Percentiles rank a stretch among this genome's conserved stretches.
Evolutionary conservation across 1,140 invertebrate species (phyloP).

Genomic region (Drosophila teissieri): DNA sequence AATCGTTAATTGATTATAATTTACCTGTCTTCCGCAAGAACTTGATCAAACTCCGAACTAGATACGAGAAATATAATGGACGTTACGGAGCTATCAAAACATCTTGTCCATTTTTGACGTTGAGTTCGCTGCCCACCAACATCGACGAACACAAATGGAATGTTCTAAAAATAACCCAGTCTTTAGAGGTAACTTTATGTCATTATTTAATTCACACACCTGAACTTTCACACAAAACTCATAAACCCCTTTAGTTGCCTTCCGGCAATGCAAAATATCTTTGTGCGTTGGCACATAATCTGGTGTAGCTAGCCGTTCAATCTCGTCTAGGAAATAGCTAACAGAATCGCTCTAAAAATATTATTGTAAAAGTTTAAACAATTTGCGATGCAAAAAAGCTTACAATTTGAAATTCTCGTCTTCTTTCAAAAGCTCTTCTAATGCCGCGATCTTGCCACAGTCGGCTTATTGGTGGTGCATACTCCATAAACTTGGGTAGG

Average conservation of each 20-base stretch:
- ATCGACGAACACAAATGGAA: conserved; percentile 98
- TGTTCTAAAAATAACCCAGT: conserved; percentile 87
- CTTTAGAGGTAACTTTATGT: background rate
- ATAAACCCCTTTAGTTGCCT: conserved; percentile 98
- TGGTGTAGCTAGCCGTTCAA: conserved; percentile 93
- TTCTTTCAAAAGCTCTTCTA: conserved; percentile 93
- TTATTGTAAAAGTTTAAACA: background rate
- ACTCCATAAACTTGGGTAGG: conserved; percentile 92
- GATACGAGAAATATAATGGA: conserved; percentile 98
- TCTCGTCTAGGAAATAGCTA: conserved; percentile 96
- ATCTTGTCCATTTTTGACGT: conserved; percentile 98
- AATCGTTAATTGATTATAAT: background rate
- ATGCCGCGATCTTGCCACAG: conserved; percentile 96
- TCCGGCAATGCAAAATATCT: conserved; percentile 87
- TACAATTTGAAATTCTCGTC: conserved; percentile 98
- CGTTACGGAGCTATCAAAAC: conserved; percentile 97
- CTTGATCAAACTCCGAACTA: conserved; percentile 98
- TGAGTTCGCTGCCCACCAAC: conserved; percentile 99
- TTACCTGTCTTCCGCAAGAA: conserved; percentile 96
- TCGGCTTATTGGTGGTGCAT: conserved; percentile 91
- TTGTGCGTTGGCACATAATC: conserved; percentile 96
- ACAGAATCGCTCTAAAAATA: conserved; percentile 94
- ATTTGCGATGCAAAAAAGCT: conserved; percentile 80
- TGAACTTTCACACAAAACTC: conserved; percentile 93
- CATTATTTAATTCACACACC: conserved; percentile 35